Evolutionary conservation across 2,113 vertebrate species (phyloP).

Genomic region (Centropus unirufus): DNA sequence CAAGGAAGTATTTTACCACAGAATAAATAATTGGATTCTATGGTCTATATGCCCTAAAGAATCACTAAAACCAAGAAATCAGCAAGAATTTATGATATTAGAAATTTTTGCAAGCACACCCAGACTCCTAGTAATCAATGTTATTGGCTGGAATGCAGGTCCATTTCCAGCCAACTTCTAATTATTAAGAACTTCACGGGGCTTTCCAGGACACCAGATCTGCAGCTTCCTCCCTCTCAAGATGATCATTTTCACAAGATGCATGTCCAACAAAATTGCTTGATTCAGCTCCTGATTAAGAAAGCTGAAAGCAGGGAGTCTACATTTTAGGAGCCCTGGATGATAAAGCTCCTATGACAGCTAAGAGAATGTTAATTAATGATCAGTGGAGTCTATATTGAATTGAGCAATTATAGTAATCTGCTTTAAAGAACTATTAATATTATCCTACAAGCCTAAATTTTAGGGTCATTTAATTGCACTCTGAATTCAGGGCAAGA

Average conservation of each 20-base stretch:
- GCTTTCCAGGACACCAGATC: conserved; percentile 17
- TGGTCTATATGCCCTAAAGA: background rate
- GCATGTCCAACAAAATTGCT: background rate
- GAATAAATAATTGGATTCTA: background rate
- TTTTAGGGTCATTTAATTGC: background rate
- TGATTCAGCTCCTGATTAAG: background rate
- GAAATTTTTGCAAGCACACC: conserved; percentile 31
- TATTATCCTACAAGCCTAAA: background rate
- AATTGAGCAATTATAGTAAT: background rate
- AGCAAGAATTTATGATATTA: background rate
- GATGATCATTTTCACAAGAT: background rate
- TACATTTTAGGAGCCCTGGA: background rate
- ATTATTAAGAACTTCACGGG: background rate
- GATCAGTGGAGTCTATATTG: background rate
- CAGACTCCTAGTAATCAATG: conserved; percentile 3
- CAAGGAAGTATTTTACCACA: background rate
- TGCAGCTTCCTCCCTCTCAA: background rate
- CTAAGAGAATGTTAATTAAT: background rate
- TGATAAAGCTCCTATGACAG: background rate
- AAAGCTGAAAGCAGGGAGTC: background rate
- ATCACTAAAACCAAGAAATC: background rate
- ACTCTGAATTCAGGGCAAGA: background rate
- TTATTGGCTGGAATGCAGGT: conserved; percentile 2
- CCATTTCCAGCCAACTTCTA: conserved; percentile 3
- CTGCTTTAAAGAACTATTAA: background rate